Conservation (phyloP, 2,888 invertebrate species). For the Eupithecia pulchellata region DNA sequence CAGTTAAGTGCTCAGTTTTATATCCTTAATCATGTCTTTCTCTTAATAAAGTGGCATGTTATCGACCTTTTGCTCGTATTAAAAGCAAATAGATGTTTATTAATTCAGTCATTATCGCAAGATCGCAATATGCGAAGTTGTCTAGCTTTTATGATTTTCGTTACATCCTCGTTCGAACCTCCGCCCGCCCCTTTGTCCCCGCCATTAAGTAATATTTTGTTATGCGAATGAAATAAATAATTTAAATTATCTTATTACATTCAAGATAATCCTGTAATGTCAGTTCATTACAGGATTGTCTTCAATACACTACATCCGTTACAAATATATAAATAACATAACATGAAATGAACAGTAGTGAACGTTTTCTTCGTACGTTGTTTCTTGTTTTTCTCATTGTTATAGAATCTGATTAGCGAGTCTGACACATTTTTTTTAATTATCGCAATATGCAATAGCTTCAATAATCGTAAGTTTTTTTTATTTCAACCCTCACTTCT, state of each 20-base stretch:
- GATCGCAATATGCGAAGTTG: conserved; percentile 34
- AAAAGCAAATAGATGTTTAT: conserved; percentile 44
- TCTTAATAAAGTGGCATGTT: conserved; percentile 37
- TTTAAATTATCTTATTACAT: too few relatives aligned
- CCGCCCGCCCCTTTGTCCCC: too few relatives aligned
- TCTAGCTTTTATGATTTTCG: conserved; percentile 5
- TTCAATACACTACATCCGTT: too few relatives aligned
- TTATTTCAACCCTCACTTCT: not conserved
- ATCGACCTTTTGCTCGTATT: conserved; percentile 47
- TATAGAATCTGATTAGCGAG: too few relatives aligned
- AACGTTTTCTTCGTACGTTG: too few relatives aligned
- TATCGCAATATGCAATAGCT: not conserved
- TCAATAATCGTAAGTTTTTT: not conserved
- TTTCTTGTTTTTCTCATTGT: too few relatives aligned
- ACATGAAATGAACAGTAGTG: too few relatives aligned
- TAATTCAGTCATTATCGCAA: conserved; percentile 35
- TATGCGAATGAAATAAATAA: too few relatives aligned
- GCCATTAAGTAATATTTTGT: too few relatives aligned
- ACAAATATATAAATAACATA: too few relatives aligned
- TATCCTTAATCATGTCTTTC: conserved; percentile 43
- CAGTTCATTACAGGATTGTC: too few relatives aligned
- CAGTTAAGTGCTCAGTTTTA: conserved; percentile 35
- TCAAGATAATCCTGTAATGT: too few relatives aligned
- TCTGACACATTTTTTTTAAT: not conserved
- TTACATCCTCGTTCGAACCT: not conserved